Evolutionary conservation across 2,888 invertebrate genomes (phyloP).

Genomic region (Sclerodermus sp.): DNA sequence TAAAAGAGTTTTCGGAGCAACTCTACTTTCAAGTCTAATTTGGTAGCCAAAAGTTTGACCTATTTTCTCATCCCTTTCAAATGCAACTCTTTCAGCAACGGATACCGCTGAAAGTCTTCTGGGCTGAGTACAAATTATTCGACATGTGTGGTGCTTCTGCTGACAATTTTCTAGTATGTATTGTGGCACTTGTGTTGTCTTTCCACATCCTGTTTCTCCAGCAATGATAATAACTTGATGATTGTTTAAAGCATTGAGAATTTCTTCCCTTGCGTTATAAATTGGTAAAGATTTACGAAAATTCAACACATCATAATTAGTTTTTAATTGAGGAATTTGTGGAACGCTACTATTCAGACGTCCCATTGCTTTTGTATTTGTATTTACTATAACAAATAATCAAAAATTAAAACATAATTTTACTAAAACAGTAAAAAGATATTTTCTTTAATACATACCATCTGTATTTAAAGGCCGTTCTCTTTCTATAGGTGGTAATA

Average conservation of each 20-base stretch:
- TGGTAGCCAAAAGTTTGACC: slow-evolving; percentile 84
- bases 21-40: slow-evolving; percentile 85
- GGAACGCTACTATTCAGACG: slow-evolving; percentile 71
- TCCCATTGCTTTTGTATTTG: slow-evolving; percentile 63
- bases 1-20: slow-evolving; percentile 77
- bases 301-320: slow-evolving; percentile 62
- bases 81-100: slow-evolving; percentile 82
- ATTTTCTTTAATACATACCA: slow-evolving; percentile 25
- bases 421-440: neutral
- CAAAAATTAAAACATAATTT: neutral
- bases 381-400: slow-evolving; percentile 45
- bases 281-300: slow-evolving; percentile 73
- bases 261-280: slow-evolving; percentile 66
- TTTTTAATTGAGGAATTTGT: slow-evolving; percentile 62
- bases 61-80: slow-evolving; percentile 71
- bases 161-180: slow-evolving; percentile 80
- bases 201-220: slow-evolving; percentile 90
- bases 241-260: slow-evolving; percentile 62
- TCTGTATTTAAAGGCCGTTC: slow-evolving; percentile 62
- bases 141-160: slow-evolving; percentile 66
- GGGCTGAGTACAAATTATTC: slow-evolving; percentile 93
- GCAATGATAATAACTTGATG: slow-evolving; percentile 70
- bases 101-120: slow-evolving; percentile 87
- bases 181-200: slow-evolving; percentile 95
- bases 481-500: slow-evolving; percentile 69